Evolutionary conservation across 2,888 invertebrate genomes (phyloP), one percentile per base, ranked within the genome.

Genomic region (Myathropa florea): DNA sequence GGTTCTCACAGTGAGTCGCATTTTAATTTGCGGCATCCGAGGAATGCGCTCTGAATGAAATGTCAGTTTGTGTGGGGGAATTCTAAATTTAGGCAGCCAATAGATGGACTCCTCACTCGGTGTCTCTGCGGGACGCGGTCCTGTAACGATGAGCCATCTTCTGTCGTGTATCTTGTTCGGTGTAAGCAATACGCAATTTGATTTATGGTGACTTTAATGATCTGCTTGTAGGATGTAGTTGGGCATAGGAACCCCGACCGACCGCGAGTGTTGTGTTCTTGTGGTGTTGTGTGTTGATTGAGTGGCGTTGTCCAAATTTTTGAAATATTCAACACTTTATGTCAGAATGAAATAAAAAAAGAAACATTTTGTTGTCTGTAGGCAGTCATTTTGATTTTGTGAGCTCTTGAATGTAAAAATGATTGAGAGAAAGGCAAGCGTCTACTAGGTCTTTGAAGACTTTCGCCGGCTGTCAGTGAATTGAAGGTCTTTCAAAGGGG

Each of bases 161-260:
- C 21, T 3, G 26, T 57, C 28, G 46, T 46, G n/a, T 46, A 39
- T 71, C 12, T 30, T 30, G 7, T n/a, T 61, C 33, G 36, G 55
- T 57, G 64, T 36, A 26, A 39, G 57, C 12, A 21, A 18, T 28
- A 24, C 21, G 36, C 55, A 26, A 53, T 68, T 28, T 68, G 77
- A 77, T 77, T 68, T 68, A 67, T 68, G 60, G 18, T 68, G 60
- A 67, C 67, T 61, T 61, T 53, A 77, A 77, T 39, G 57, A 30
- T 21, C 65, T 30, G 21, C 57, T 57, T 67, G 10, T 39, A 24
- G 39, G 39, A 28, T 65, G 28, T 26, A 18, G 10, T 59, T 26
- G n/a, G 33, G 18, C 46, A 46, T 4, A n/a, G 18, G 46, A 46
- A 28, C 28, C n/a, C n/a, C 6, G 18, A 46, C 46, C 18, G 46